phyloP scores from a whole-genome alignment of 2,888 invertebrate genomes.

The Coecobrya sp. region DNA sequence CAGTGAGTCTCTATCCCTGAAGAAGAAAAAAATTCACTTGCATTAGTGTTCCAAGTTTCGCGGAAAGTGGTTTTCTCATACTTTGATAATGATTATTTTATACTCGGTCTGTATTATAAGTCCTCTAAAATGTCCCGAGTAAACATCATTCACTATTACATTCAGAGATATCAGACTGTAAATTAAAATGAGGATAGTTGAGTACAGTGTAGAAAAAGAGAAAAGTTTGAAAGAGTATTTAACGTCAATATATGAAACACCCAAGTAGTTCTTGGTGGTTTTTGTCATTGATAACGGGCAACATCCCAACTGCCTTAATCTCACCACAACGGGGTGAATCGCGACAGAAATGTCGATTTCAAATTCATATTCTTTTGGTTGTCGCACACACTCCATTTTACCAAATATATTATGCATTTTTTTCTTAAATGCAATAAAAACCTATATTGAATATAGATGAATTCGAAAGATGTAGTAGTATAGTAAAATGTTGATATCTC shows the following conservation, averaged over 20 bases:
- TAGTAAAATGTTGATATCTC: neutral
- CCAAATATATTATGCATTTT: neutral
- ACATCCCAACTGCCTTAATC: conserved; percentile 47
- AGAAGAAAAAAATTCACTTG: too few relatives aligned
- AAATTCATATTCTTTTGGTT: neutral
- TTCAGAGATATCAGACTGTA: neutral
- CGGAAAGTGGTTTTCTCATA: neutral
- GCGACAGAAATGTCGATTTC: neutral
- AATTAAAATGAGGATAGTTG: neutral
- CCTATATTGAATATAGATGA: too few relatives aligned
- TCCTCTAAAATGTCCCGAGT: neutral
- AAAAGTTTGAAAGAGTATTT: conserved; percentile 20
- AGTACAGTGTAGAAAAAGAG: conserved; percentile 39
- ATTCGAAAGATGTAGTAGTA: too few relatives aligned
- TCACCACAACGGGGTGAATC: neutral
- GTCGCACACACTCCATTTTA: neutral
- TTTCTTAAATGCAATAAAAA: neutral
- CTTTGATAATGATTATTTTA: neutral
- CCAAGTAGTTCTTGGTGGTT: neutral
- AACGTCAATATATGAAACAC: neutral
- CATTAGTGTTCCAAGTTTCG: neutral
- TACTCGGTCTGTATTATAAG: neutral
- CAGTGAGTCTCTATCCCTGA: neutral
- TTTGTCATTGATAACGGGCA: conserved; percentile 42
- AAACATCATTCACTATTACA: neutral